Conservation (phyloP, 1,140 invertebrate species). For the Zaprionus vittiger region DNA sequence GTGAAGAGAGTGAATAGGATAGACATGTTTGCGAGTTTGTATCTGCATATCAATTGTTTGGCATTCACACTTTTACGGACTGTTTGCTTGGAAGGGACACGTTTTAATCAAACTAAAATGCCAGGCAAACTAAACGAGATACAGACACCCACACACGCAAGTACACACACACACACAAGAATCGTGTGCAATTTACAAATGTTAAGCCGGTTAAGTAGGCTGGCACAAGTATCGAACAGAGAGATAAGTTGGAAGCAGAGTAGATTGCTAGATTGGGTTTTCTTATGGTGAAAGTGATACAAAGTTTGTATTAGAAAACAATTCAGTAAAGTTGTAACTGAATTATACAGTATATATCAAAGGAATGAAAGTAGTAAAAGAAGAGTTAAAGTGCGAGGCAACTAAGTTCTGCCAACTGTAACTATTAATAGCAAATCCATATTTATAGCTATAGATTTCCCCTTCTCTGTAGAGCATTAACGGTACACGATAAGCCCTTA, state of each 20-base stretch:
- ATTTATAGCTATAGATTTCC: background rate
- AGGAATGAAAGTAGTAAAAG: background rate
- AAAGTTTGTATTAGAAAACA: background rate
- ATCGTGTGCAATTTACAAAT: conserved; percentile 3
- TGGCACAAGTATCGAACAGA: background rate
- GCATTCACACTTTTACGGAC: conserved; percentile 34
- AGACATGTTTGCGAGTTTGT: conserved; percentile 11
- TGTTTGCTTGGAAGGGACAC: conserved; percentile 48
- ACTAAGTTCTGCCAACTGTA: background rate
- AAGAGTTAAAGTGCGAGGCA: background rate
- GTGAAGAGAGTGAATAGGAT: background rate
- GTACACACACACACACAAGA: background rate
- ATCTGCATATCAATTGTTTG: conserved; percentile 70
- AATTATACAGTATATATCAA: background rate
- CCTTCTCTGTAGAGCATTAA: background rate
- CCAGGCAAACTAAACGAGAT: conserved; percentile 51
- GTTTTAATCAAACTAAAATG: conserved; percentile 82
- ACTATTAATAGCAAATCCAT: too few relatives aligned
- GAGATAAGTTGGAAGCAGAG: background rate
- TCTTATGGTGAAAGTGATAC: background rate
- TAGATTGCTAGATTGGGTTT: background rate
- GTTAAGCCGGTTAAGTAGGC: conserved; percentile 1
- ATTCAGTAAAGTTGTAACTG: background rate
- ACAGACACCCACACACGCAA: background rate
- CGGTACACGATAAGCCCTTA: background rate